Evolutionary conservation across 1,140 invertebrate species (phyloP), one percentile per base, ranked within the genome.

Genomic region (Nomia melanderi): DNA sequence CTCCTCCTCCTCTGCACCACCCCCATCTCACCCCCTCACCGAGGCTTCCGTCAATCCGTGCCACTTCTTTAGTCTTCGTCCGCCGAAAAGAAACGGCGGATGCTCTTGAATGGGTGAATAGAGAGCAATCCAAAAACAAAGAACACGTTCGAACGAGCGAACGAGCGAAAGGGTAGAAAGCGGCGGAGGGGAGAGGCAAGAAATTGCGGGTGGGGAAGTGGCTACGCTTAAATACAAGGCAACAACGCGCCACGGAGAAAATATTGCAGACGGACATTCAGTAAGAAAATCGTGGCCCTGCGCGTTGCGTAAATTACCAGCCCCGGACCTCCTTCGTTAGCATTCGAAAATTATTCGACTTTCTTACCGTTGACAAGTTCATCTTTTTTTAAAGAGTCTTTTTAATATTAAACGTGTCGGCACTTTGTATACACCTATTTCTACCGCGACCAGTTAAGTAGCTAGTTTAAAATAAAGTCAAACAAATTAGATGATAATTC

Each of bases 61-160:
- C 54, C 57, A 41, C 67, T 23, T 63, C 44, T 76, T 82, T 75
- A 53, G 39, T 71, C 36, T 71, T 60, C 36, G 47, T 25, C 62
- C 20, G 41, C 27, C 44, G 56, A 77, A 82, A 83, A 78, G 72
- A 56, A 65, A 44, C 70, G 63, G 25, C 67, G 57, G 59, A 29
- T 12, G 66, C 41, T n/a, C n/a, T 25, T 72, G 77, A 84, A 76
- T 77, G 67, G 64, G 5, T 33, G 39, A 70, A 70, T 33, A 33
- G 27, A 50, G 54, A 23, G 33, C n/a, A 23, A 54, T 33, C 63
- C 27, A 73, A 66, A 73, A 70, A 84, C 59, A 77, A 84, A 83
- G 78, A 77, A 56, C 41, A 27, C 17, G 20, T 60, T 31, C 31
- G 41, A 44, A 14, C n/a, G 20, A 66, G 64, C 39, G 44, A 44